phyloP scores from a whole-genome alignment of 64 coral and sea anemone species.

The Pocillopora verrucosa region DNA sequence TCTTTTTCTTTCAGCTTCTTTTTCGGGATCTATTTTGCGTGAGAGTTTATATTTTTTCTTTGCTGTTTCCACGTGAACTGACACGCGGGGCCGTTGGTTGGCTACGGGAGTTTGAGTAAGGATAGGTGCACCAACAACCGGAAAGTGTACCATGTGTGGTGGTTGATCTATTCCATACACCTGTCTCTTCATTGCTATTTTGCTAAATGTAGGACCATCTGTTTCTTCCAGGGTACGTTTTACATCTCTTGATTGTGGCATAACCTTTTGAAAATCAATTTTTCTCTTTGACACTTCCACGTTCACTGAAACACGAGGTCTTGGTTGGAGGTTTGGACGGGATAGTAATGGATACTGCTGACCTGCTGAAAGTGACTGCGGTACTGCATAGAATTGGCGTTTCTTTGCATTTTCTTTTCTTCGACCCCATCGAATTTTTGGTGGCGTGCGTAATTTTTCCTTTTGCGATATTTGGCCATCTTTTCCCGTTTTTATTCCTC shows the following conservation, averaged over 20 bases:
- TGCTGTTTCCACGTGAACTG: background rate
- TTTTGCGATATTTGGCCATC: background rate
- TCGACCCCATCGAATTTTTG: background rate
- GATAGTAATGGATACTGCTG: background rate
- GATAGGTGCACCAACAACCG: background rate
- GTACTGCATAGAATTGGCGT: constrained; percentile 35
- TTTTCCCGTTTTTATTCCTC: background rate
- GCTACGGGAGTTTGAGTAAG: background rate
- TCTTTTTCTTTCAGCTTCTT: background rate
- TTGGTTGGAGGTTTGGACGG: background rate
- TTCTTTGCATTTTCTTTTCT: constrained; percentile 51
- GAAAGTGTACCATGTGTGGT: background rate
- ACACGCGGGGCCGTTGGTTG: background rate
- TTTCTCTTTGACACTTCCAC: constrained; percentile 27
- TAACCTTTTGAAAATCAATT: background rate
- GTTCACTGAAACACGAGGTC: constrained; percentile 32
- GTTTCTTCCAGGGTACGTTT: background rate
- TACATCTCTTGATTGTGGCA: background rate
- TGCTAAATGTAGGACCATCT: background rate
- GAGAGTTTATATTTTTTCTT: constrained; percentile 7
- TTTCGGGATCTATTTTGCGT: background rate
- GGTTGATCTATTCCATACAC: constrained; percentile 57
- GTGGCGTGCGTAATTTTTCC: background rate
- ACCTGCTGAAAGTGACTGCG: background rate
- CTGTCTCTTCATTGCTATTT: constrained; percentile 23